Evolutionary conservation across 2,113 vertebrate species (phyloP), one percentile per base, ranked within the genome.

Genomic region (Plestiodon gilberti): DNA sequence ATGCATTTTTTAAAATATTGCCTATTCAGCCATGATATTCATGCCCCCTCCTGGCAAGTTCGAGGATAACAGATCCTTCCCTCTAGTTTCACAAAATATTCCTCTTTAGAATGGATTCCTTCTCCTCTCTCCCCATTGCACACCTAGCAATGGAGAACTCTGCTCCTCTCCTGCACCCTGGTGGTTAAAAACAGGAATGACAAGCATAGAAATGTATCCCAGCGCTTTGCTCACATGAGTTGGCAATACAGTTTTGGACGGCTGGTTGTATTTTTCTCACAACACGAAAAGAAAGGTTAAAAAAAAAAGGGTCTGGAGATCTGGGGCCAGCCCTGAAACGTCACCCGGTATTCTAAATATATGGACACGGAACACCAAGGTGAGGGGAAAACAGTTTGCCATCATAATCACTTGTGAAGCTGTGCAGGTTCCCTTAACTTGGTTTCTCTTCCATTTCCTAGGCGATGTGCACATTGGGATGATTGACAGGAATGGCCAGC

Each of bases 381-480:
- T 48, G 43, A 8, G 43, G 43, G 43, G 43, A 48, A 48, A 48
- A 4, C 43, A 48, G 43, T 48, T 4, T 8, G 55, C 55, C 55
- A 4, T 57, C 55, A 4, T 57, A 57, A 57, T 57, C 17, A 57
- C 17, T 5, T 15, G 11, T 35, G 57, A 14, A 52, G n/a, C 33
- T 73, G 43, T 73, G 15, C 18, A 33, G n/a, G 4, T 33, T 1
- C 6, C 43, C 15, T 3, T 33, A 85, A 87, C 73, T 3, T 61
- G 76, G 59, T 6, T 0, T 0, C 0, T 64, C 87, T 69, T 3
- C 1, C 67, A 84, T 80, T 79, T 61, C 48, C 59, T 67, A 99
- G 99, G 99, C 1, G 99, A 99, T 0, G 97, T 99, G 82, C 96
- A 99, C 65, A 92, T 99, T 0, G 96, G 97, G 22, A 96, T 99